Evolutionary conservation across 2,888 invertebrate genomes (phyloP), one percentile per base, ranked within the genome.

Genomic region (Apotomis capreana): DNA sequence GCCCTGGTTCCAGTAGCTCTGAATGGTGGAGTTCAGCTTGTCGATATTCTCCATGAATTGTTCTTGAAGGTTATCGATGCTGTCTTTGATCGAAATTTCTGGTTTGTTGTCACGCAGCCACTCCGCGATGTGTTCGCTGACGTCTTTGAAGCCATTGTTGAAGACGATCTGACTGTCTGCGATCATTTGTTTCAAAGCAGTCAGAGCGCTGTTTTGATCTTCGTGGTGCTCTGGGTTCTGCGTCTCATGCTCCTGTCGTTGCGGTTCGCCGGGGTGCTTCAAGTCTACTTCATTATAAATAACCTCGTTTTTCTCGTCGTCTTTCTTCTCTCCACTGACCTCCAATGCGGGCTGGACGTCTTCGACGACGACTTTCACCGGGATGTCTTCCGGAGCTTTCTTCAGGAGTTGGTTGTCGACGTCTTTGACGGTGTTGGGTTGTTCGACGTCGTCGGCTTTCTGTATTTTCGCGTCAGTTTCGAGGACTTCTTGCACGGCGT

Each of bases 161-260:
- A 83, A 80, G 59, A 77, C 74, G 40, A 77, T 76, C 63, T 89
- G 83, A 0, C 90, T 83, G 12, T 87, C 84, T 6, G 83, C 77
- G 37, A 90, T 81, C 13, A 83, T 83, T 65, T 89, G 81, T 72
- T 84, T 88, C 52, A 91, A 82, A 8, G 79, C 78, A 1, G 81
- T 73, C 0, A 85, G 75, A 8, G 84, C 80, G 62, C 82, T 79
- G 61, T 86, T 82, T 10, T 84, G 84, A 8, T 84, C 81, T 5
- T 83, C 78, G 69, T 81, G 85, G 63, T 82, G 83, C 69, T 86
- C 88, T 3, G 91, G 87, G 74, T 88, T 90, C 77, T 92, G 92
- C 0, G 87, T 90, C 72, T 93, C 92, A 74, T 92, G 92, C 64
- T 91, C 86, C 75, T 91, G 91, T 2, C 87, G 86, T 76, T 92